These are phyloP conservation scores for Acheta domesticus DNA, from an alignment of 2,888 invertebrate species.

Conservation along the genomic window DNA sequence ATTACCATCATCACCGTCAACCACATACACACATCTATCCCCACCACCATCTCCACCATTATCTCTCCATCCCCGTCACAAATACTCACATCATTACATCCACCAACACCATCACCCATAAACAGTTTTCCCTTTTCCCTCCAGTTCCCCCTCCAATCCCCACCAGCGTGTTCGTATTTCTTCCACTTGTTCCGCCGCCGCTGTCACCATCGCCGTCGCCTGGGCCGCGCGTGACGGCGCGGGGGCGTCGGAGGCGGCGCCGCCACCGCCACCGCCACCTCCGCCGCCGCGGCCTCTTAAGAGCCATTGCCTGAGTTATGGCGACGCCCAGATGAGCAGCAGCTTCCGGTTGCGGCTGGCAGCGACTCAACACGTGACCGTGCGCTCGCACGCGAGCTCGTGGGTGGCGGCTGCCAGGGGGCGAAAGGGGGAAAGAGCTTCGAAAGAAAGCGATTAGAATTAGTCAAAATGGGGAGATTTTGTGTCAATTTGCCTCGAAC, in stretches of 20 bases:
- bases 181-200: background rate
- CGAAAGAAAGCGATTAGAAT: too few relatives aligned
- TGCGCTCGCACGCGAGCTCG: background rate
- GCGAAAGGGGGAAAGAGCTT: too few relatives aligned
- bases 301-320: background rate
- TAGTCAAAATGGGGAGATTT: too few relatives aligned
- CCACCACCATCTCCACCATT: too few relatives aligned
- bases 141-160: background rate
- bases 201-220: background rate
- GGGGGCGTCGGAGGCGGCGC: background rate
- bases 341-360: slow-evolving; percentile 3
- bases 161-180: background rate
- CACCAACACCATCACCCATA: too few relatives aligned
- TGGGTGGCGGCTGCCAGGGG: background rate
- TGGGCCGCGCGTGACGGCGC: background rate
- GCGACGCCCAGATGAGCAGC: slow-evolving; percentile 6
- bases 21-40: too few relatives aligned
- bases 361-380: slow-evolving; percentile 2
- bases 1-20: too few relatives aligned
- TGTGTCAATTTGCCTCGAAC: too few relatives aligned
- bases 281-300: background rate
- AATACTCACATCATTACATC: too few relatives aligned
- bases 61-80: too few relatives aligned
- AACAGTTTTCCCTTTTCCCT: too few relatives aligned
- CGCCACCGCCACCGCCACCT: background rate